Conservation (phyloP, 2,888 invertebrate genomes). For the Lasioglossum figueresi region DNA sequence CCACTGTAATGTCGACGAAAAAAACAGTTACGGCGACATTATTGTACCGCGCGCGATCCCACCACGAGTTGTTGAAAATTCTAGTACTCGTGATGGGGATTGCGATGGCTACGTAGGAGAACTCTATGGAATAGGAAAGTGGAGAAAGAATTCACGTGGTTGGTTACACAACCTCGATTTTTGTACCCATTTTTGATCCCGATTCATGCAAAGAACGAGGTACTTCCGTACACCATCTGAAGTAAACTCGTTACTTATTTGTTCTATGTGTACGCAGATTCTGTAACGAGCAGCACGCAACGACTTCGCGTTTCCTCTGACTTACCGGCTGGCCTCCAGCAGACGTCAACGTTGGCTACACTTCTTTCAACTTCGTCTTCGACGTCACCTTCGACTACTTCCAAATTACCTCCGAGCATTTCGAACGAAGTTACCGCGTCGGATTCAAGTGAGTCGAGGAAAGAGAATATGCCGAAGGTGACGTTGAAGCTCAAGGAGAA, state of each 20-base stretch:
- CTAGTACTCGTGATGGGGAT: too few relatives aligned
- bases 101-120: too few relatives aligned
- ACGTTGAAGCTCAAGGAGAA: constrained; percentile 76
- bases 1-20: too few relatives aligned
- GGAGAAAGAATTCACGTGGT: too few relatives aligned
- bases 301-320: constrained; percentile 38
- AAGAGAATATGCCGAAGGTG: constrained; percentile 73
- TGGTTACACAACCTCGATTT: too few relatives aligned
- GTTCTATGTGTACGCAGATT: constrained; percentile 24
- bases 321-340: constrained; percentile 27
- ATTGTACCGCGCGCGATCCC: too few relatives aligned
- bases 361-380: constrained; percentile 9
- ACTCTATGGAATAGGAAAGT: too few relatives aligned
- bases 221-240: neutral
- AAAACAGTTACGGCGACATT: too few relatives aligned
- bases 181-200: too few relatives aligned
- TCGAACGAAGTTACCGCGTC: constrained; percentile 39
- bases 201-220: too few relatives aligned
- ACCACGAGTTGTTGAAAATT: too few relatives aligned
- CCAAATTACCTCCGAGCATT: constrained; percentile 27
- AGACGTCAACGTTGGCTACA: constrained; percentile 28
- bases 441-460: constrained; percentile 38
- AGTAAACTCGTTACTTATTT: neutral
- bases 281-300: constrained; percentile 43
- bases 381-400: constrained; percentile 29